Base-by-base conservation (phyloP, 2,797 vertebrate genomes). In the Phataginus tetradactyla region DNA sequence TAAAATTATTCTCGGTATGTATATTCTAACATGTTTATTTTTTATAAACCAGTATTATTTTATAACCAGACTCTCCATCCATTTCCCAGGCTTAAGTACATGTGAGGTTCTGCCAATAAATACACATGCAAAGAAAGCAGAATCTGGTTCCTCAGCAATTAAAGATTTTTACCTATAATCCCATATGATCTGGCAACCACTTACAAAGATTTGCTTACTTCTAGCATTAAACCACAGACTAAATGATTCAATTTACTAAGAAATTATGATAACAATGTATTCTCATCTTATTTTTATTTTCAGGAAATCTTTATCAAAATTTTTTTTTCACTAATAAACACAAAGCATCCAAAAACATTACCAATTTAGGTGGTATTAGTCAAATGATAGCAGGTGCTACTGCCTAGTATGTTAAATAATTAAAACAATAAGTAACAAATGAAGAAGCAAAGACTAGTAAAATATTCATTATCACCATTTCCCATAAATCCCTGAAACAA, bases 241-340 rank as follows among this genome's bases (percentile, higher is more conserved):
- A 79, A 87, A 91, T 53, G 7, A 23, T 34, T 79, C 66, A 25
- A 32, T 64, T 90, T 71, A 17, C 34, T 94, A 85, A 68, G 45
- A 97, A 74, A 83, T 78, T 85, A 91, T 27, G 39, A 55, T 27
- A 78, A 78, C 1, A 18, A 4, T 75, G 3, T 37, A 34, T 94
- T 92, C 23, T 51, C 8, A 11, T 59, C 13, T 71, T 85, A 75
- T 51, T 94, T 71, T 87, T 86, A 75, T 7, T 68, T 92, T 77
- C 32, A 42, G 23, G 17, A 84, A 4, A 78, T 32, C 80, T 86
- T 93, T 86, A 89, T 55, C 20, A 91, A 90, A 96, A 89, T 63
- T 14, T 37, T 92, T 85, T 49, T 57, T 10, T 74, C 72, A 91
- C 1, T 80, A 53, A 77, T 7, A 49, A 74, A 75, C 18, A 87